Percentiles rank a stretch among this genome's conserved stretches.
phyloP scores from a whole-genome alignment of 2,888 invertebrate genomes.

The Copidosoma aretas region DNA sequence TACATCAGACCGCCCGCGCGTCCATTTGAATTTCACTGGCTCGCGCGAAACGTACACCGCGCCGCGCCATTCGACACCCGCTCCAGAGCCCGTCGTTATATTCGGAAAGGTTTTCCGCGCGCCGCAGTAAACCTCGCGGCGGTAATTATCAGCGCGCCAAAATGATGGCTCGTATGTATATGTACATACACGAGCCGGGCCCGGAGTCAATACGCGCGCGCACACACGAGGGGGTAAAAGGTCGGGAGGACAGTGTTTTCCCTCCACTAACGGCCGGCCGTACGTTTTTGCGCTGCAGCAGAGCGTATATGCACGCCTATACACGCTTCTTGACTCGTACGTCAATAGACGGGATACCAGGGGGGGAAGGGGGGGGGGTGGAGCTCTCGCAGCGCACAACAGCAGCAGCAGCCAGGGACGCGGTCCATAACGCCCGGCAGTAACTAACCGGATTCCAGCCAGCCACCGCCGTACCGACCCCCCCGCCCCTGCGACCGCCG shows the following conservation, averaged over 20 bases:
- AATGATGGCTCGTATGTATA: too few relatives aligned
- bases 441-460: slow-evolving; percentile 62
- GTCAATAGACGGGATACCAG: slow-evolving; percentile 35
- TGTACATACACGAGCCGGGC: too few relatives aligned
- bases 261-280: slow-evolving; percentile 30
- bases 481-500: too few relatives aligned
- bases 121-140: neutral
- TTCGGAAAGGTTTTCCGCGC: slow-evolving; percentile 24
- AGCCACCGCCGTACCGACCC: neutral
- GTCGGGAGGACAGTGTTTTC: slow-evolving; percentile 33
- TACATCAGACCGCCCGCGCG: slow-evolving; percentile 21
- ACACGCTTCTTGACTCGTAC: slow-evolving; percentile 30
- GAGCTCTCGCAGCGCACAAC: too few relatives aligned
- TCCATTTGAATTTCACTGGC: neutral
- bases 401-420: slow-evolving; percentile 2
- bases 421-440: slow-evolving; percentile 55
- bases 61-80: too few relatives aligned
- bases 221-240: neutral
- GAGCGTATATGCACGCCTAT: too few relatives aligned
- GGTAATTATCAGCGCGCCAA: slow-evolving; percentile 28
- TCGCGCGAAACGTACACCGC: neutral
- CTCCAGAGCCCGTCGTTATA: too few relatives aligned
- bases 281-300: slow-evolving; percentile 23
- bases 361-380: slow-evolving; percentile 50
- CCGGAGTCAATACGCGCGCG: too few relatives aligned